These are phyloP conservation scores for Jaculus jaculus DNA, from an alignment of 2,113 vertebrate species.

Conservation along the genomic window DNA sequence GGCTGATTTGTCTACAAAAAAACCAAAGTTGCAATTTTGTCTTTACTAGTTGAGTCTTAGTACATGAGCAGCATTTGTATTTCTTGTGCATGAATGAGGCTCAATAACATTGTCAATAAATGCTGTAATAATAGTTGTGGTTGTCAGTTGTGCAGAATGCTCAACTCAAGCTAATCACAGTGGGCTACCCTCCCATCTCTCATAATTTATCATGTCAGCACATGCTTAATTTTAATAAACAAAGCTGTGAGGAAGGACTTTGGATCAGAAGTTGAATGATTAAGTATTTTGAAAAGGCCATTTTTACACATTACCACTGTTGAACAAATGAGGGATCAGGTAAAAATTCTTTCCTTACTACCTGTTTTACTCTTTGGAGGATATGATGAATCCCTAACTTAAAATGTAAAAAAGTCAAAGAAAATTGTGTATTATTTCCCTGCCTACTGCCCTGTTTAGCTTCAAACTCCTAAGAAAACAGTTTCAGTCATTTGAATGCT, in stretches of 20 bases:
- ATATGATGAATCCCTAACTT: constrained; percentile 61
- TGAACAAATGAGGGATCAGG: constrained; percentile 76
- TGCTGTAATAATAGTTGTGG: constrained; percentile 57
- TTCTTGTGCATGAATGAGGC: constrained; percentile 75
- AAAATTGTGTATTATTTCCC: neutral
- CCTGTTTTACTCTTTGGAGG: constrained; percentile 70
- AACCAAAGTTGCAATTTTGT: constrained; percentile 63
- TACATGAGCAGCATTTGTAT: constrained; percentile 81
- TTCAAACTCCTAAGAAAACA: neutral
- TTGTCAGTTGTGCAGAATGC: constrained; percentile 52
- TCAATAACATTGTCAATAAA: constrained; percentile 79
- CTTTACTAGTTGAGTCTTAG: constrained; percentile 76
- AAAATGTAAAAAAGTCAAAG: constrained; percentile 64
- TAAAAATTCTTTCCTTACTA: constrained; percentile 70
- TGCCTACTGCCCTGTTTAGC: neutral
- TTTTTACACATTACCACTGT: constrained; percentile 77
- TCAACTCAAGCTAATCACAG: constrained; percentile 72
- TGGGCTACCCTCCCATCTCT: constrained; percentile 71
- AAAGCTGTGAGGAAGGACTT: constrained; percentile 73
- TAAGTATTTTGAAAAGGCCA: constrained; percentile 79
- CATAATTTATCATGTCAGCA: constrained; percentile 76
- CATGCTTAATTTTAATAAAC: constrained; percentile 82
- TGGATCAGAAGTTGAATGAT: constrained; percentile 79
- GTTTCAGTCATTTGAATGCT: neutral
- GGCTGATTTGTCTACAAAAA: constrained; percentile 15